phyloP scores from a whole-genome alignment of 1,140 invertebrate species.

The Brachionus calyciflorus region DNA sequence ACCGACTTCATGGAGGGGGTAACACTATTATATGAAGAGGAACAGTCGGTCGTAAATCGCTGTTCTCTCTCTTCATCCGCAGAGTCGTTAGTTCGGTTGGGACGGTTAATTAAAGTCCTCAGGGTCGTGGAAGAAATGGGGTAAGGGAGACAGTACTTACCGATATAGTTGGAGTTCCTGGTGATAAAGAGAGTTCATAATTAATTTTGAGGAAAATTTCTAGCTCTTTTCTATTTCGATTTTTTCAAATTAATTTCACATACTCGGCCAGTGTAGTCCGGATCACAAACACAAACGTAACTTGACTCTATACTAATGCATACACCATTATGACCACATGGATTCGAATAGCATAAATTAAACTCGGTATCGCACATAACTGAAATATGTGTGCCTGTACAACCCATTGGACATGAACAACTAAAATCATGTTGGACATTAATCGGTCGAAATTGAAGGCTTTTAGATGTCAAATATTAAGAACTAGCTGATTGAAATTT shows the following conservation, averaged over 20 bases:
- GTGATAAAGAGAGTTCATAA: conserved; percentile 86
- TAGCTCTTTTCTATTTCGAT: conserved; percentile 65
- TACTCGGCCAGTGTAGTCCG: conserved; percentile 65
- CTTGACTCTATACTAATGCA: conserved; percentile 83
- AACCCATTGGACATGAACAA: conserved; percentile 65
- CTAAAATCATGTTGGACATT: conserved; percentile 61
- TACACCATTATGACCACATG: conserved; percentile 82
- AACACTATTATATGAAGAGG: too few species aligned
- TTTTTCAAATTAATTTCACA: conserved; percentile 52
- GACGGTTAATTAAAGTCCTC: too few species aligned
- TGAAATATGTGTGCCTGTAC: conserved; percentile 76
- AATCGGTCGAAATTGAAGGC: conserved; percentile 90
- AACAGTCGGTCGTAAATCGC: too few species aligned
- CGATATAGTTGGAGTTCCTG: too few species aligned
- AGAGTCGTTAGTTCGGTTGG: too few species aligned
- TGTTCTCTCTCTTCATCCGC: too few species aligned
- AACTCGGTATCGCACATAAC: conserved; percentile 94
- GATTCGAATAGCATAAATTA: conserved; percentile 91
- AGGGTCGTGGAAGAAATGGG: too few species aligned
- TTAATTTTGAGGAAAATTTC: conserved; percentile 71
- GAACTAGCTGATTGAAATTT: conserved; percentile 85
- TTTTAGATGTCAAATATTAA: too few species aligned
- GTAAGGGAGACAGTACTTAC: too few species aligned
- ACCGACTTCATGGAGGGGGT: too few species aligned
- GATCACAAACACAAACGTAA: conserved; percentile 81